Conservation (phyloP, 1,140 invertebrate genomes). For the Tetragnatha versicolor region DNA sequence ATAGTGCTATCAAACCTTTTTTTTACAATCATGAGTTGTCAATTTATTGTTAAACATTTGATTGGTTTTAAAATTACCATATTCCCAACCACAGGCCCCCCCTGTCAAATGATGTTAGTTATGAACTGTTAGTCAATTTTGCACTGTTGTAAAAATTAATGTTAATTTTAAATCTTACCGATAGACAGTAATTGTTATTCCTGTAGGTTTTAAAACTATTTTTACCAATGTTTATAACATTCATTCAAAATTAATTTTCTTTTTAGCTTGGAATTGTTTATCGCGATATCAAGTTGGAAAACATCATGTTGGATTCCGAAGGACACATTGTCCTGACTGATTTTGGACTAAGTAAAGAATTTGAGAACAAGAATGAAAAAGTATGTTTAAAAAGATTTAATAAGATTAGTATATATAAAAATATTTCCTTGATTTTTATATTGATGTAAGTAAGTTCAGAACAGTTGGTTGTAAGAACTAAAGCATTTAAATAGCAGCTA, state of each 20-base stretch:
- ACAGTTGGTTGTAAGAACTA: too few relatives aligned
- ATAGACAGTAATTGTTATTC: too few relatives aligned
- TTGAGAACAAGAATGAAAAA: constrained; percentile 73
- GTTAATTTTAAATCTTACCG: too few relatives aligned
- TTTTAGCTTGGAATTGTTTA: constrained; percentile 90
- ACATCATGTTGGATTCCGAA: constrained; percentile 80
- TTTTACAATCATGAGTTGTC: neutral
- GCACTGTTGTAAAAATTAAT: neutral
- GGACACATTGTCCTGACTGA: constrained; percentile 92
- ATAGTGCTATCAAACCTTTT: neutral
- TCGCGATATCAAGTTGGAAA: constrained; percentile 93
- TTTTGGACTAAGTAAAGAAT: constrained; percentile 90
- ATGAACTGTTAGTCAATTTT: neutral
- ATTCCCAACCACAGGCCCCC: too few relatives aligned
- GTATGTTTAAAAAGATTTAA: too few relatives aligned
- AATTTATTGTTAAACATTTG: neutral
- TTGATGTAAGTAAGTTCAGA: too few relatives aligned
- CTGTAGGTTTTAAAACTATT: neutral
- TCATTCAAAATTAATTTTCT: neutral
- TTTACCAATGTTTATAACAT: neutral
- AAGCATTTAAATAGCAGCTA: too few relatives aligned
- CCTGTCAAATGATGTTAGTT: too few relatives aligned
- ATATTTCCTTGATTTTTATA: too few relatives aligned
- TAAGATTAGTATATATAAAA: too few relatives aligned
- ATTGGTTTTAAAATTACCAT: too few relatives aligned